Evolutionary conservation across 1,140 invertebrate species (phyloP).

Genomic region (Drosophila ficusphila): DNA sequence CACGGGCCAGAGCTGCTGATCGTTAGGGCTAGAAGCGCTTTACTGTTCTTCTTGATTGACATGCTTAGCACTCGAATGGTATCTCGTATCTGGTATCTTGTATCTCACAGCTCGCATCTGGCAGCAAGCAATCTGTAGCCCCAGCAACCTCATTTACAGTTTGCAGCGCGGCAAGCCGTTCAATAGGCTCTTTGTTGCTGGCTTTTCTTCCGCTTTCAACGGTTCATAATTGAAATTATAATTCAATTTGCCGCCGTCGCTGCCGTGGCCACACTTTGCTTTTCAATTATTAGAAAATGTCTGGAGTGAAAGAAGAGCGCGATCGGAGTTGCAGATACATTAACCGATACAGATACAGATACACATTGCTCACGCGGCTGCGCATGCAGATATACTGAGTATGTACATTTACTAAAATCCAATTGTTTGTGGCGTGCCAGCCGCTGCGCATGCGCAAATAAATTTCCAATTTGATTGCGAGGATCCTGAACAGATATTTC

Average conservation of each 20-base stretch:
- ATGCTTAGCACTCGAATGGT: slow-evolving; percentile 43
- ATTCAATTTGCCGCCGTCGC: slow-evolving; percentile 63
- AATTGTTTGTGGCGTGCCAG: slow-evolving; percentile 49
- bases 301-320: slow-evolving; percentile 22
- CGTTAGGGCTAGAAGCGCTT: slow-evolving; percentile 53
- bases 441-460: slow-evolving; percentile 60
- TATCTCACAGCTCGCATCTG: slow-evolving; percentile 2
- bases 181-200: slow-evolving; percentile 66
- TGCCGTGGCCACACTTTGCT: slow-evolving; percentile 63
- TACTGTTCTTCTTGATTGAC: slow-evolving; percentile 75
- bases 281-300: slow-evolving; percentile 78
- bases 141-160: slow-evolving; percentile 75
- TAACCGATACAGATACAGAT: slow-evolving; percentile 49
- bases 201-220: slow-evolving; percentile 80
- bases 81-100: slow-evolving; percentile 36
- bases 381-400: slow-evolving; percentile 29
- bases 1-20: slow-evolving; percentile 12
- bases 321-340: slow-evolving; percentile 59
- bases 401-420: slow-evolving; percentile 8
- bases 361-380: slow-evolving; percentile 1
- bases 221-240: slow-evolving; percentile 81
- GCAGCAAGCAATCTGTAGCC: slow-evolving; percentile 25
- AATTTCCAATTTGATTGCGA: slow-evolving; percentile 64
- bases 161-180: slow-evolving; percentile 29
- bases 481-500: slow-evolving; percentile 46